Evolutionary conservation across 2,797 vertebrate species (phyloP).

Genomic region (Vespertilio murinus): DNA sequence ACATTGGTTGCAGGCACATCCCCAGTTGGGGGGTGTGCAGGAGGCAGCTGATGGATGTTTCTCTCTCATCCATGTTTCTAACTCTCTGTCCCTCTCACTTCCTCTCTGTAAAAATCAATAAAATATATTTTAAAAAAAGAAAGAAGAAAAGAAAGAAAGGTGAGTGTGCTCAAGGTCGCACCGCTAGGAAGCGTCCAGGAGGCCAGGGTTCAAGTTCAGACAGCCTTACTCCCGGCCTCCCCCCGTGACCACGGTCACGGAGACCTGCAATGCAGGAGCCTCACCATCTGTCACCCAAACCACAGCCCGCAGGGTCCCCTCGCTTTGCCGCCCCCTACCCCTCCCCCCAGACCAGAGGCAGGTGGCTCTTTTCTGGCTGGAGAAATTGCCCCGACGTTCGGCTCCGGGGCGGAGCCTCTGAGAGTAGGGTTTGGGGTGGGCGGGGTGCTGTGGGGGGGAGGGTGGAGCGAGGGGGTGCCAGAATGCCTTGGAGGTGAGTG

Average conservation of each 20-base stretch:
- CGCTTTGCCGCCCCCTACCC: neutral
- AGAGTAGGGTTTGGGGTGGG: neutral
- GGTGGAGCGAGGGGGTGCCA: neutral
- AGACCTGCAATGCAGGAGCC: neutral
- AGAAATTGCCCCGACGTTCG: neutral
- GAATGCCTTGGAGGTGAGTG: neutral
- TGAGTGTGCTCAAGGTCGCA: neutral
- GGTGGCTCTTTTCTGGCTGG: neutral
- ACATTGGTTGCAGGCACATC: too few species aligned
- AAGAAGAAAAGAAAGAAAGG: too few species aligned
- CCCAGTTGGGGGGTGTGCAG: too few species aligned
- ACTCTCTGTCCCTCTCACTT: too few species aligned
- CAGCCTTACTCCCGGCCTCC: neutral
- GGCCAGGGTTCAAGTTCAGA: neutral
- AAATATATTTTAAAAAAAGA: too few species aligned
- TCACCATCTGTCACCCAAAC: neutral
- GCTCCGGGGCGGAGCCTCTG: neutral
- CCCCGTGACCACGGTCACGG: neutral
- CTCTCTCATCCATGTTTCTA: too few species aligned
- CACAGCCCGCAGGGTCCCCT: neutral
- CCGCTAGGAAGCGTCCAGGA: neutral
- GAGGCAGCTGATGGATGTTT: too few species aligned
- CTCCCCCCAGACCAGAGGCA: neutral
- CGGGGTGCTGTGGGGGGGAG: neutral
- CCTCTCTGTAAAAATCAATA: too few species aligned